Base-by-base conservation (phyloP, 2,888 invertebrate genomes). In the Limnephilus lunatus region DNA sequence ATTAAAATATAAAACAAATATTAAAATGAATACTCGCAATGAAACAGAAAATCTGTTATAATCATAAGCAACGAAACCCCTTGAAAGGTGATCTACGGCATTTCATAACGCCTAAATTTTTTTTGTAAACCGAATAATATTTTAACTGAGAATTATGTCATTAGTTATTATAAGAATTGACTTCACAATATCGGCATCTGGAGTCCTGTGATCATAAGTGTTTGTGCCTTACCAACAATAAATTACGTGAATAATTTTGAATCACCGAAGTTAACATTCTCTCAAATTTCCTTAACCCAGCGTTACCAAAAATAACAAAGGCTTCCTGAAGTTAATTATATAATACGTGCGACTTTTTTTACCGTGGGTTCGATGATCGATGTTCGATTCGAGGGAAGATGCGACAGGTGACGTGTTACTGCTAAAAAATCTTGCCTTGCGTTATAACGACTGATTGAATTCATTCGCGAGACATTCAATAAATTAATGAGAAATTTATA, bases 401-500 rank as follows among this genome's bases (percentile, higher is more conserved):
- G 53, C 25, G 53, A 68, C 68, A 68, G 25, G n/a, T 68, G 68
- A 68, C 25, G 68, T 68, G 9, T 68, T 68, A 9, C 25, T 68
- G 7, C 9, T n/a, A 68, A 25, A 68, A 68, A 68, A 68, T 7
- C 9, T n/a, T 68, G 9, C 68, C 25, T 68, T 25, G 25, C 9
- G 9, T 68, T 68, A 53, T 53, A 68, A 68, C 25, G 68, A 68
- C 68, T 68, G 68, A 68, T n/a, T 68, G 68, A 68, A 68, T 25
- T 68, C 68, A 68, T n/a, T 68, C 68, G 5, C 68, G 25, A 68
- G 68, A 68, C n/a, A 9, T 68, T 68, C 68, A 25, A 68, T 68
- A 68, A 68, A 68, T 68, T 68, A 68, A 68, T 68, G 68, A n/a
- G 68, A 68, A 68, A n/a, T 68, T 68, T 68, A 68, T 68, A 68